phyloP scores from a whole-genome alignment of 1,140 invertebrate genomes.

The Drosophila subobscura region DNA sequence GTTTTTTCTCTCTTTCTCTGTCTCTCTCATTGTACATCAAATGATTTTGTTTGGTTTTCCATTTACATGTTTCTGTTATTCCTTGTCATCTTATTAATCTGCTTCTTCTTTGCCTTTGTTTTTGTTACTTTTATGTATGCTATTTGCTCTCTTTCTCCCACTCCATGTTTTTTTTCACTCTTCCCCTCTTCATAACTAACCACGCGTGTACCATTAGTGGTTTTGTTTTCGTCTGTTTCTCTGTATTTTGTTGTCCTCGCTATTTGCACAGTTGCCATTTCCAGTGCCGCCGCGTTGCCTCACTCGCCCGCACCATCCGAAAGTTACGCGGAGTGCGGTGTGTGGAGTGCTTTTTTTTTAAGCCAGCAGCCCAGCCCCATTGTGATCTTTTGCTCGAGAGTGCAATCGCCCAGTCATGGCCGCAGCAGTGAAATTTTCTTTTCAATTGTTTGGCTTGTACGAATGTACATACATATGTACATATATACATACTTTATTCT shows the following conservation, averaged over 20 bases:
- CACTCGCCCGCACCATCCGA: no score
- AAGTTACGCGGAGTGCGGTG: not conserved
- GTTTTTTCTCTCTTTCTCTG: no score
- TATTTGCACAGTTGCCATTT: constrained; percentile 67
- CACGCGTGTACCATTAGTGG: constrained; percentile 20
- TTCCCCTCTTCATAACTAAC: no score
- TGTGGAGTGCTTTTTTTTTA: constrained; percentile 12
- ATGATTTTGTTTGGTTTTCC: constrained; percentile 72
- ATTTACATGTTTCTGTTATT: constrained; percentile 65
- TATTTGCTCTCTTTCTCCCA: constrained; percentile 15
- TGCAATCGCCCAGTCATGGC: constrained; percentile 40
- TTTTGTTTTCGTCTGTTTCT: constrained; percentile 29
- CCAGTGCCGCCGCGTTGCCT: no score
- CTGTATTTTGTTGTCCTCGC: constrained; percentile 17
- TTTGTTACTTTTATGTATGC: constrained; percentile 9
- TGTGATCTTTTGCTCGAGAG: constrained; percentile 28
- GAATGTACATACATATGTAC: no score
- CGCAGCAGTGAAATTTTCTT: constrained; percentile 50
- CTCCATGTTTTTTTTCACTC: constrained; percentile 7
- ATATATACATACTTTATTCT: constrained; percentile 5
- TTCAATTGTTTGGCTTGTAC: constrained; percentile 22
- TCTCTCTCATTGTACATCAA: constrained; percentile 64
- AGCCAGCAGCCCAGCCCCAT: not conserved
- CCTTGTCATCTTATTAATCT: constrained; percentile 19
- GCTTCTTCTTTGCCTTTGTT: no score